Conservation (phyloP, 1,140 invertebrate genomes). For the Heliconius congener region DNA sequence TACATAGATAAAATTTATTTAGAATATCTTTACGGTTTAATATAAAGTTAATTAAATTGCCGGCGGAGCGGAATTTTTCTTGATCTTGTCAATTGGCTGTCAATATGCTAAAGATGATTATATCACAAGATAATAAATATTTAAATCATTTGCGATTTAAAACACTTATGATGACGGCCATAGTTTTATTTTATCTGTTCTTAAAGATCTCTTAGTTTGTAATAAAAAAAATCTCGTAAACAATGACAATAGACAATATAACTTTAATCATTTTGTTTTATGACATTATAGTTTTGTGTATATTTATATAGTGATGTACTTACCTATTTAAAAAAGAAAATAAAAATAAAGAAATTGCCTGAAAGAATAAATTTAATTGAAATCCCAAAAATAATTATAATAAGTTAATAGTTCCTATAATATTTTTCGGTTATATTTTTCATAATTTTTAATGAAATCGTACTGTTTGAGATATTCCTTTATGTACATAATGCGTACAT, state of each 20-base stretch:
- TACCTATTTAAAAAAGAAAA: too few relatives aligned
- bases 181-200: constrained; percentile 27
- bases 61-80: constrained; percentile 5
- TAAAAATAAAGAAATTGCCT: too few relatives aligned
- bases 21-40: background rate
- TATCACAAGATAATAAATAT: constrained; percentile 3
- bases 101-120: constrained; percentile 11
- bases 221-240: background rate
- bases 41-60: constrained; percentile 1
- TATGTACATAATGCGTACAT: background rate
- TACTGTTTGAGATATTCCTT: background rate
- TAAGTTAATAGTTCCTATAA: too few relatives aligned
- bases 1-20: constrained; percentile 8
- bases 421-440: too few relatives aligned
- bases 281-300: too few relatives aligned
- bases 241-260: background rate
- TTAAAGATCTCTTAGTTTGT: constrained; percentile 20
- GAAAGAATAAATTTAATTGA: too few relatives aligned
- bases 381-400: too few relatives aligned
- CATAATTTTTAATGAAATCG: background rate
- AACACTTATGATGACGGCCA: constrained; percentile 15
- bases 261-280: too few relatives aligned
- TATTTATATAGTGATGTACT: too few relatives aligned
- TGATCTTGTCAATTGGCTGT: constrained; percentile 10
- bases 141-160: constrained; percentile 11